These are phyloP conservation scores for Keiferia lycopersicella DNA, from an alignment of 2,888 invertebrate genomes.

Conservation along the genomic window DNA sequence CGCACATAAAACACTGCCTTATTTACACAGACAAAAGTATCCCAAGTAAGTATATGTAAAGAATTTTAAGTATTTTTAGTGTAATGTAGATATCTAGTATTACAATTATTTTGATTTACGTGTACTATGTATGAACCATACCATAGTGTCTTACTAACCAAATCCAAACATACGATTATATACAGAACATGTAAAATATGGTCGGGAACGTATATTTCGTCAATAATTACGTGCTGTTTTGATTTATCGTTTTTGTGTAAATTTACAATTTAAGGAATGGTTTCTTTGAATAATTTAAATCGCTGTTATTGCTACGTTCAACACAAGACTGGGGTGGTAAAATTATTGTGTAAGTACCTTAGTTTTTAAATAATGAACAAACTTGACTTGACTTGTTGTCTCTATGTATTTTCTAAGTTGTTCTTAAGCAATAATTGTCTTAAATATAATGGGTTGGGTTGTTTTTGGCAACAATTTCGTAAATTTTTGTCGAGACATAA, in stretches of 20 bases:
- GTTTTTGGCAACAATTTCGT: too few species aligned
- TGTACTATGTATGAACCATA: background rate
- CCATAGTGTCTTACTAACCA: conserved; percentile 8
- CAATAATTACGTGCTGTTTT: too few species aligned
- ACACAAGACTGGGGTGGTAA: conserved; percentile 12
- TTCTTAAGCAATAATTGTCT: too few species aligned
- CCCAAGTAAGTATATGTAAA: background rate
- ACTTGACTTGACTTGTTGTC: background rate
- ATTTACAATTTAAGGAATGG: too few species aligned
- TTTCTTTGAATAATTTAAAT: background rate
- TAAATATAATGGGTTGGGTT: too few species aligned
- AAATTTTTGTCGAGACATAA: too few species aligned
- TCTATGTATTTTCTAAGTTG: background rate
- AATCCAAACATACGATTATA: background rate
- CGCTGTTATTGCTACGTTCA: background rate
- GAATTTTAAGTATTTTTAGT: background rate
- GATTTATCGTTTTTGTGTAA: too few species aligned
- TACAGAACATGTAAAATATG: background rate
- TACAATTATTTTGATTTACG: background rate
- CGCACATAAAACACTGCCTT: conserved; percentile 5
- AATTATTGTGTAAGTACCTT: background rate
- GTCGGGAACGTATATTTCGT: too few species aligned
- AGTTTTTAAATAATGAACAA: conserved; percentile 1
- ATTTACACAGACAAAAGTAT: background rate
- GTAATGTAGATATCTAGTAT: background rate